A percentile compares a stretch with the other conserved stretches of the same genome.
Conservation (phyloP, 1,140 invertebrate species). For the Procambarus virginalis region DNA sequence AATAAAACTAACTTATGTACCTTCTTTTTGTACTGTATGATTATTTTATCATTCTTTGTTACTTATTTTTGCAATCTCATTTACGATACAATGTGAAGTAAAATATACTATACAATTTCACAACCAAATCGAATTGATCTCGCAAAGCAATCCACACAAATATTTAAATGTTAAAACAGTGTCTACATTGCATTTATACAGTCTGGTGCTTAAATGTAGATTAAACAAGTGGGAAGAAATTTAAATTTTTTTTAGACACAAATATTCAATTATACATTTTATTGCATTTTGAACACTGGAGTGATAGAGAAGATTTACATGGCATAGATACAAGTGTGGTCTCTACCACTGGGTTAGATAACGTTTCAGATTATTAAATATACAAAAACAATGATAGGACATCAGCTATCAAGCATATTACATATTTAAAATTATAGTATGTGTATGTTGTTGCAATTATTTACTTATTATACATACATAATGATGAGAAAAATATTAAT, state of each 20-base stretch:
- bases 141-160: too few relatives aligned
- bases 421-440: background rate
- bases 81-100: too few relatives aligned
- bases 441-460: background rate
- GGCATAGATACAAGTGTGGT: background rate
- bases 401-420: background rate
- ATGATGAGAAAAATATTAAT: background rate
- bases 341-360: background rate
- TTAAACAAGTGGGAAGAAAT: background rate
- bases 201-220: too few relatives aligned
- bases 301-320: background rate
- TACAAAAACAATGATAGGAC: background rate
- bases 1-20: too few relatives aligned
- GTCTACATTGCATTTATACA: too few relatives aligned
- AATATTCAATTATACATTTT: background rate
- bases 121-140: too few relatives aligned
- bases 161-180: too few relatives aligned
- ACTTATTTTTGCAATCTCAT: too few relatives aligned
- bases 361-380: background rate
- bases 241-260: background rate
- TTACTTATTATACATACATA: background rate
- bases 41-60: too few relatives aligned
- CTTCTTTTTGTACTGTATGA: too few relatives aligned
- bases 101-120: too few relatives aligned
- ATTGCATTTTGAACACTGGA: constrained; percentile 5